A percentile compares a stretch with the other conserved stretches of the same genome.
These are phyloP conservation scores for Sardinella longiceps DNA, from an alignment of 2,797 vertebrate species.

Conservation along the genomic window DNA sequence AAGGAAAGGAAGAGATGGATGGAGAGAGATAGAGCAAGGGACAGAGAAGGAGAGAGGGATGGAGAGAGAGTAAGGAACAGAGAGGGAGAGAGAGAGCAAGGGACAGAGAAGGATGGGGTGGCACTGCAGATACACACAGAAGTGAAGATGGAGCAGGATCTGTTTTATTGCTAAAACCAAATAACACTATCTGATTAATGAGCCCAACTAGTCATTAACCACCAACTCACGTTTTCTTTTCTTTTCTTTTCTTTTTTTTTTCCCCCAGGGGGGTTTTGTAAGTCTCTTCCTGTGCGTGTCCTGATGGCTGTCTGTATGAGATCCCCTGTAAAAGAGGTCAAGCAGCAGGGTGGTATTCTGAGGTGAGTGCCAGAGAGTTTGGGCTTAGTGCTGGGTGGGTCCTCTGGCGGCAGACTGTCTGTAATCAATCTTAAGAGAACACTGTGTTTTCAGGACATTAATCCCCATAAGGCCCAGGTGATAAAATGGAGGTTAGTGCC, in stretches of 20 bases:
- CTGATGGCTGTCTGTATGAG: not conserved
- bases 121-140: not conserved
- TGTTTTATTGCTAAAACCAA: slow-evolving; percentile 19
- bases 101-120: not conserved
- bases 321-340: not conserved
- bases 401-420: not conserved
- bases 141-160: not conserved
- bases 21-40: not conserved
- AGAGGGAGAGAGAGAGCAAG: not conserved
- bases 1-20: no score
- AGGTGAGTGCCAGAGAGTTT: not conserved
- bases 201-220: not conserved
- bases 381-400: not conserved
- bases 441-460: slow-evolving; percentile 14
- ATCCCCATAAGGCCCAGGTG: slow-evolving; percentile 22
- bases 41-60: no score
- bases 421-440: slow-evolving; percentile 19
- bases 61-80: not conserved
- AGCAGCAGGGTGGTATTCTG: not conserved
- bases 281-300: not conserved
- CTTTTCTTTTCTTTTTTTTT: not conserved
- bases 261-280: not conserved
- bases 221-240: not conserved
- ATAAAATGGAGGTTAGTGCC: slow-evolving; percentile 19
- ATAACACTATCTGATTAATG: no score